Evolutionary conservation across 2,113 vertebrate genomes (phyloP), one percentile per base, ranked within the genome.

Genomic region (Microtus richardsoni): DNA sequence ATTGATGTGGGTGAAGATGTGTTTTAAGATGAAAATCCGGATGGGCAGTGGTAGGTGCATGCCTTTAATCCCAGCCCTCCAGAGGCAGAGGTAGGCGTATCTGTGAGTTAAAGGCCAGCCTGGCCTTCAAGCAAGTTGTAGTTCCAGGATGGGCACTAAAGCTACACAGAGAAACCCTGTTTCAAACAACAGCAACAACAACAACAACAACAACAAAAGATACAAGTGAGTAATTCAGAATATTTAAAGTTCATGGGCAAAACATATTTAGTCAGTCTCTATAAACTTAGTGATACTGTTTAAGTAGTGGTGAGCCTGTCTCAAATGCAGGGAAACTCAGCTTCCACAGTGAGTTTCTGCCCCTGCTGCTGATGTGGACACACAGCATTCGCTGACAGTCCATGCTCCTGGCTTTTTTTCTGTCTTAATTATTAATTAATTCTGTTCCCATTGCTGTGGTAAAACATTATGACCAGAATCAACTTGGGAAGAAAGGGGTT

Each of bases 201-300:
- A 14, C 14, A 52, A 14, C 14, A 54, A 54, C 54, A 54, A 54
- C 54, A 54, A 17, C 16, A 54, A 54, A 39, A 41, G 24, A 66
- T 28, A 89, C 95, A 44, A 17, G 4, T 33, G 30, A 54, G 39
- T n/a, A 41, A 73, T 92, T 12, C 11, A 92, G 30, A 74, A 88
- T 73, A 93, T 95, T 93, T 71, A 75, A 66, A 66, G 28, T 92
- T 94, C 30, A 2, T 70, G 30, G 10, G 52, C 84, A 78, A 91
- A 39, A 52, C 84, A 75, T 78, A 87, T 30, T 68, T 2, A 28
- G 64, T 33, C 21, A 73, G 73, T 21, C 36, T 71, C 28, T 39
- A 3, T 62, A 88, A 41, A 68, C 74, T 92, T 89, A 36, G 41
- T 91, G 75, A 30, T 21, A 70, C 44, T 80, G 88, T 91, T 80